Percentiles rank a stretch among this genome's conserved stretches.
Conservation (phyloP, 1,140 invertebrate species). For the Psix sp. region DNA sequence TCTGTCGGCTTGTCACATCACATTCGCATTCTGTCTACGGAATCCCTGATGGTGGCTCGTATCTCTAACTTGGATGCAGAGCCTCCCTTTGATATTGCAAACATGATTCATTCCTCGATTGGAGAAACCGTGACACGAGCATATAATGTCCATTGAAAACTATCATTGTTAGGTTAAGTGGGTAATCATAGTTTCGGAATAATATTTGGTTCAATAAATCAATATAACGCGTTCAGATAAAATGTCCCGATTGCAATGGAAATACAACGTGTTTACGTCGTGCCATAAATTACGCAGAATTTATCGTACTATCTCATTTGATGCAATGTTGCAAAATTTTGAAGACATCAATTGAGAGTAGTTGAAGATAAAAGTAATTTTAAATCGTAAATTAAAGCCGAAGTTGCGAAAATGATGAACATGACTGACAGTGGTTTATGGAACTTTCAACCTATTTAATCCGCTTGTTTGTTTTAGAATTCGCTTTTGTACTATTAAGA, state of each 20-base stretch:
- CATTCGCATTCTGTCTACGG: slow-evolving; percentile 60
- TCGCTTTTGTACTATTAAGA: no score
- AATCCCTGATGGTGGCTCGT: slow-evolving; percentile 52
- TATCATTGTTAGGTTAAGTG: slow-evolving; percentile 49
- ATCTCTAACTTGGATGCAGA: slow-evolving; percentile 37
- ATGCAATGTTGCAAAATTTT: slow-evolving; percentile 29
- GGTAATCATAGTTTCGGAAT: slow-evolving; percentile 56
- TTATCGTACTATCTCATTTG: slow-evolving; percentile 50
- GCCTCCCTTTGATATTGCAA: slow-evolving; percentile 49
- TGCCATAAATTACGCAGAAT: slow-evolving; percentile 40
- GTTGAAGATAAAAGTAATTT: slow-evolving; percentile 22
- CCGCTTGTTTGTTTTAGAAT: no score
- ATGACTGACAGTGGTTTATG: not conserved
- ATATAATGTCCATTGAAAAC: slow-evolving; percentile 39
- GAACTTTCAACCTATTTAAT: no score
- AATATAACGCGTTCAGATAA: slow-evolving; percentile 44
- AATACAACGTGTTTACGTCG: slow-evolving; percentile 52
- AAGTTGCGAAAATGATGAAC: slow-evolving; percentile 9
- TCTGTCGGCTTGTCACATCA: slow-evolving; percentile 59
- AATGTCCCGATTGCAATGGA: slow-evolving; percentile 34
- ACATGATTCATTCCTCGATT: slow-evolving; percentile 48
- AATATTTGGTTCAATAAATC: slow-evolving; percentile 53
- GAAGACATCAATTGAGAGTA: slow-evolving; percentile 12
- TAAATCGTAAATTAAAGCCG: slow-evolving; percentile 7
- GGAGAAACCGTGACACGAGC: slow-evolving; percentile 7